Base-by-base conservation (phyloP, 2,888 invertebrate genomes). In the Escarpia spicata region DNA sequence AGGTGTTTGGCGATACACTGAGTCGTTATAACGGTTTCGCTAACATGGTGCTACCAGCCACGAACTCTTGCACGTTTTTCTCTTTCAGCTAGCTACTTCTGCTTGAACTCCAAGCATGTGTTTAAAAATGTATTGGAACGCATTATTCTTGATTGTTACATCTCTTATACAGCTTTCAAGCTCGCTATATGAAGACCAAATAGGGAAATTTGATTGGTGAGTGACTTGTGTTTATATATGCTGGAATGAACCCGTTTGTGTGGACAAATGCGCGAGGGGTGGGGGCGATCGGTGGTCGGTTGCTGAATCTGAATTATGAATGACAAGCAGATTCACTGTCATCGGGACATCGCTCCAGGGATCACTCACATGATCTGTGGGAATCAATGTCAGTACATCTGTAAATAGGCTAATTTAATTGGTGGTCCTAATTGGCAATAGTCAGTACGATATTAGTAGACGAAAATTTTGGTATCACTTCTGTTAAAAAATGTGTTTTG, bases 181-280 rank as follows among this genome's bases (percentile, higher is more conserved):
- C 19, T 43, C 44, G 15, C 52, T 94, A 44, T 94, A 94, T 92
- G 94, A 94, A 93, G 94, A 94, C 92, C 93, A 94, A 93, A 92
- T 92, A 43, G 94, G 94, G 45, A 94, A 93, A 89, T 93, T 93
- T 43, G 94, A 94, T 31, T 94, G 94, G 94, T 94, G 91, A 90
- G 92, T 92, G 43, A n/a, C 90, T 31, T 6, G 6, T 75, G 19
- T 26, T 75, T 75, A 75, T n/a, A 75, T 90, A 37, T 26, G 43
- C 9, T 45, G 12, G 43, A 45, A 45, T 4, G 15, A 44, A 12
- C n/a, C 91, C 52, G 19, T 52, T 44, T 44, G 52, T 91, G 37
- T 43, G 4, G 52, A 45, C 45, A 43, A n/a, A 26, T 45, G 91
- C 37, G 37, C 15, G 45, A 91, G 45, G 19, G 45, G 52, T 10